These are phyloP conservation scores for Oryzias curvinotus DNA, from an alignment of 2,113 vertebrate species.

Conservation along the genomic window DNA sequence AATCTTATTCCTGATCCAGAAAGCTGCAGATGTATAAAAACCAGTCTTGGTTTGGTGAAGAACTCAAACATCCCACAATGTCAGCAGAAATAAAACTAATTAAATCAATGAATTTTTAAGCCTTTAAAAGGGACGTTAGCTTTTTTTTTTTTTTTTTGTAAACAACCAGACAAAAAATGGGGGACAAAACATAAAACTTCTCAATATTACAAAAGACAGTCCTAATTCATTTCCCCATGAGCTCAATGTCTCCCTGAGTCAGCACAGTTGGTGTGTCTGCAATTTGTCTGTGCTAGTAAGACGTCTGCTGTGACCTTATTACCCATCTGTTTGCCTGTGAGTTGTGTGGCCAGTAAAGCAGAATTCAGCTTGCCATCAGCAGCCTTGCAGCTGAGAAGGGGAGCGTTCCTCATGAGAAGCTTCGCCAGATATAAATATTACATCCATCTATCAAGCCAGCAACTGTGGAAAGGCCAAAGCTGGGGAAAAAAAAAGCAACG, in stretches of 20 bases:
- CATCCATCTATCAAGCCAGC: conserved; percentile 61
- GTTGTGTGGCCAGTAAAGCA: conserved; percentile 45
- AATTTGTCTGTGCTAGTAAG: conserved; percentile 59
- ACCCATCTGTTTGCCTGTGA: conserved; percentile 69
- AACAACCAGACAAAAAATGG: background rate
- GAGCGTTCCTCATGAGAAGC: conserved; percentile 35
- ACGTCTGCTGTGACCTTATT: conserved; percentile 70
- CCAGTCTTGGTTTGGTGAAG: no score
- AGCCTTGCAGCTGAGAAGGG: conserved; percentile 65
- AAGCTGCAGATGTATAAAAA: no score
- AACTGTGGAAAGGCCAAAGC: conserved; percentile 33
- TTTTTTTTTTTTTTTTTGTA: no score
- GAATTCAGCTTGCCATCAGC: conserved; percentile 70
- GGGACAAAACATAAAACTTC: conserved; percentile 20
- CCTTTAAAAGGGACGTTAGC: background rate
- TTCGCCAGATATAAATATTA: conserved; percentile 56
- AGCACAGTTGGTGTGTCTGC: conserved; percentile 63
- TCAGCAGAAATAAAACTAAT: background rate
- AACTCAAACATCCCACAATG: no score
- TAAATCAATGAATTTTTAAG: background rate
- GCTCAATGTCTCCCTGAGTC: conserved; percentile 64
- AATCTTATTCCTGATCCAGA: no score
- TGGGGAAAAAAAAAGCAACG: background rate
- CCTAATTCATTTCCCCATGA: conserved; percentile 39
- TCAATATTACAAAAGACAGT: conserved; percentile 23